phyloP scores from a whole-genome alignment of 2,797 vertebrate species.

The Dicrostonyx torquatus region DNA sequence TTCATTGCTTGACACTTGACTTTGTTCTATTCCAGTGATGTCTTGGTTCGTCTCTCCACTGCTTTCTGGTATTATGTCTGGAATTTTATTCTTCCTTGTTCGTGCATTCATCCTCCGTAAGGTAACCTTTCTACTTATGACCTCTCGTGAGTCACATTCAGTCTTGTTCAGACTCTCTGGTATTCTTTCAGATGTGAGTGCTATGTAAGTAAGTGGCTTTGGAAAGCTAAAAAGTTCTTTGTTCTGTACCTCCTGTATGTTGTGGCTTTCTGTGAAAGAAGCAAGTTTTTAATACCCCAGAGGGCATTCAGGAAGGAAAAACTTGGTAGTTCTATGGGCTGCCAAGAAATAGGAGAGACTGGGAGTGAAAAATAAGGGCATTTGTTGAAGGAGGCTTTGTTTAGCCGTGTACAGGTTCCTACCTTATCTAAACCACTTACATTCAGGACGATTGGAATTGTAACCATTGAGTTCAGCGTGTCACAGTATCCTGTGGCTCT shows the following conservation, averaged over 20 bases:
- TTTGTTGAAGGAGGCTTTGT: slow-evolving; percentile 16
- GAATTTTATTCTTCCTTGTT: slow-evolving; percentile 93
- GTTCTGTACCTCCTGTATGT: background rate
- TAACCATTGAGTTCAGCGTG: background rate
- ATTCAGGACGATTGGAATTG: background rate
- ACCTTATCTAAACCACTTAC: background rate
- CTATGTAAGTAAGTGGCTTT: slow-evolving; percentile 28
- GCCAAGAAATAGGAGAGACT: background rate
- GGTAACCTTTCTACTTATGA: slow-evolving; percentile 85
- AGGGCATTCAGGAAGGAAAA: slow-evolving; percentile 16
- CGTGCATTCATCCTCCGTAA: slow-evolving; percentile 93
- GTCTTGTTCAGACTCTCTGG: background rate
- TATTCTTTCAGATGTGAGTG: slow-evolving; percentile 16
- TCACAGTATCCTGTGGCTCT: background rate
- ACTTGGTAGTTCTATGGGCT: background rate
- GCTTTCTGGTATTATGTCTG: slow-evolving; percentile 96
- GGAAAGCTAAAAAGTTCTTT: slow-evolving; percentile 28
- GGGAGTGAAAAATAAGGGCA: background rate
- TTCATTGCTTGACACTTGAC: slow-evolving; percentile 37
- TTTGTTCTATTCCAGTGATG: slow-evolving; percentile 88
- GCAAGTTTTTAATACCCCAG: background rate
- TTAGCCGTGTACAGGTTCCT: background rate
- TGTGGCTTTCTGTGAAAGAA: slow-evolving; percentile 20
- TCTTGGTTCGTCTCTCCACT: slow-evolving; percentile 98
- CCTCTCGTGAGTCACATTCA: background rate